phyloP scores from a whole-genome alignment of 1,140 invertebrate species.

The Leptinotarsa undecemlineata region DNA sequence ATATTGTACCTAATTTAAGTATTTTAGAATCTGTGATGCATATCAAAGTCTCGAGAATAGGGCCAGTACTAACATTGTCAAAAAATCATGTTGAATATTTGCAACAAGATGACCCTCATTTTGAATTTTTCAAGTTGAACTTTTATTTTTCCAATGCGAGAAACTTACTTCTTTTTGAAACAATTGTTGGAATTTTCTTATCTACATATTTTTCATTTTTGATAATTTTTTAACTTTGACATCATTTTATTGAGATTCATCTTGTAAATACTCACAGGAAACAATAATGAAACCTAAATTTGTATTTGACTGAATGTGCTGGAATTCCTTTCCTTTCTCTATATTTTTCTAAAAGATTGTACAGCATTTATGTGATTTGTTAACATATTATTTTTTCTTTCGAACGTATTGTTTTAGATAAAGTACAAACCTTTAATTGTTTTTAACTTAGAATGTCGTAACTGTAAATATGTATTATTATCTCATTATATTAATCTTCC shows the following conservation, averaged over 20 bases:
- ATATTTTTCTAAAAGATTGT: constrained; percentile 26
- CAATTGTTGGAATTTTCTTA: too few species aligned
- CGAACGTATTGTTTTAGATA: constrained; percentile 34
- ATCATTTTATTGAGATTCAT: neutral
- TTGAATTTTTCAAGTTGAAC: too few species aligned
- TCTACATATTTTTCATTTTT: too few species aligned
- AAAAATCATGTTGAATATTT: too few species aligned
- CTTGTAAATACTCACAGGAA: neutral
- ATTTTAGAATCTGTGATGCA: constrained; percentile 54
- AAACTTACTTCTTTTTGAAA: too few species aligned
- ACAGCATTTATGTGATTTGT: constrained; percentile 23
- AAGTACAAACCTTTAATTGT: constrained; percentile 24
- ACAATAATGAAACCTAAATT: neutral
- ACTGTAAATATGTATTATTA: constrained; percentile 18
- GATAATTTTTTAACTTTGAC: too few species aligned
- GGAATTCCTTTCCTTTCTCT: constrained; percentile 1
- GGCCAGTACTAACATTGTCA: neutral
- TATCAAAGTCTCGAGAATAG: constrained; percentile 40
- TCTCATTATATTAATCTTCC: neutral
- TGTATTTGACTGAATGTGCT: neutral
- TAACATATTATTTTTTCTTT: constrained; percentile 27
- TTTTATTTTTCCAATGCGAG: too few species aligned
- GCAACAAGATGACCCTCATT: too few species aligned
- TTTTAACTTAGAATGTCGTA: neutral
- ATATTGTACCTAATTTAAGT: constrained; percentile 38